Conservation (phyloP, 2,113 vertebrate species). For the Desmodus rotundus region DNA sequence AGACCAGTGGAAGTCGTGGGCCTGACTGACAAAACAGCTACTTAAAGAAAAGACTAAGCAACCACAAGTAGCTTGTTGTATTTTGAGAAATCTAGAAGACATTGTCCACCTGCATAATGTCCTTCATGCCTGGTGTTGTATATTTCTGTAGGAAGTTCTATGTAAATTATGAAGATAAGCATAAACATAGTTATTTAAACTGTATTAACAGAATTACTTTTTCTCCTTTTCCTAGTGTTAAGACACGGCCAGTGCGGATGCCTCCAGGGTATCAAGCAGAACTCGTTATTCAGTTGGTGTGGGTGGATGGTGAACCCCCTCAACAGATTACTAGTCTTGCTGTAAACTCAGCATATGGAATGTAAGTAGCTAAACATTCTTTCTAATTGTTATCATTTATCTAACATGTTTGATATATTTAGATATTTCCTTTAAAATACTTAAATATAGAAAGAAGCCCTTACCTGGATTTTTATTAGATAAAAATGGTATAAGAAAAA, state of each 20-base stretch:
- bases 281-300: conserved; percentile 93
- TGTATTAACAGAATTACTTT: neutral
- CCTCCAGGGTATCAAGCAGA: conserved; percentile 96
- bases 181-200: neutral
- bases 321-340: conserved; percentile 96
- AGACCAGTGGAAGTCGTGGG: neutral
- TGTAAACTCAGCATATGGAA: conserved; percentile 96
- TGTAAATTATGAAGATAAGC: neutral
- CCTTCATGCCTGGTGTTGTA: neutral
- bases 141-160: conserved; percentile 13
- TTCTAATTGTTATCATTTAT: conserved; percentile 11
- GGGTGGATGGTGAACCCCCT: conserved; percentile 94
- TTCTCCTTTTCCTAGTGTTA: conserved; percentile 83
- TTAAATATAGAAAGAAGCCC: neutral
- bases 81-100: conserved; percentile 11
- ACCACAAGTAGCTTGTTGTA: neutral
- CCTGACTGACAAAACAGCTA: neutral
- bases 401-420: conserved; percentile 1
- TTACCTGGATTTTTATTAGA: neutral
- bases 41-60: neutral
- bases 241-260: conserved; percentile 89
- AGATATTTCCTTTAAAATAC: conserved; percentile 41
- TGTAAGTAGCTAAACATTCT: conserved; percentile 87
- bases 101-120: neutral
- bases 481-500: conserved; percentile 7